These are phyloP conservation scores for Geotrypetes seraphini DNA, from an alignment of 2,797 vertebrate species.

Conservation along the genomic window DNA sequence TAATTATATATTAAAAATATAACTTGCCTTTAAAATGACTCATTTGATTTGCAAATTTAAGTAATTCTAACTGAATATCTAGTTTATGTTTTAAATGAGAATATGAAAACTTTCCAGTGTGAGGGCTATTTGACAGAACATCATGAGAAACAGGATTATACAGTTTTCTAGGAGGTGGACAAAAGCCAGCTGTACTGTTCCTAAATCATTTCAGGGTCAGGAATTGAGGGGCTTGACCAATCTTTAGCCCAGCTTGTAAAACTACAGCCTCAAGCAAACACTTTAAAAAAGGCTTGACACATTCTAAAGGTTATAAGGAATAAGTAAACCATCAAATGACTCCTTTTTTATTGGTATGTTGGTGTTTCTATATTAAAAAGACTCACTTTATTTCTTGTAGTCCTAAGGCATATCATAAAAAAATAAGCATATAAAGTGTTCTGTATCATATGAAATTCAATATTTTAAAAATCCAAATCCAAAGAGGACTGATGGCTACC, in stretches of 20 bases:
- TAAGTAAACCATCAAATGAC: conserved; percentile 80
- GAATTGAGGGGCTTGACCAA: conserved; percentile 63
- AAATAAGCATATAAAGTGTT: conserved; percentile 62
- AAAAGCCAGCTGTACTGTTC: conserved; percentile 50
- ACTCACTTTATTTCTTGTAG: conserved; percentile 70
- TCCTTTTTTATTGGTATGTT: conserved; percentile 85
- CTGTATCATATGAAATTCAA: no score
- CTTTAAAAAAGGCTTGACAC: conserved; percentile 68
- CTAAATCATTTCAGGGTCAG: conserved; percentile 71
- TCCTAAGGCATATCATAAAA: conserved; percentile 79
- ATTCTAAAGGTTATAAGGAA: conserved; percentile 81
- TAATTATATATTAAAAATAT: no score
- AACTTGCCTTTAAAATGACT: no score
- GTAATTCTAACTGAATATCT: no score
- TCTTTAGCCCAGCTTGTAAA: conserved; percentile 70
- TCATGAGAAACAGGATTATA: conserved; percentile 35
- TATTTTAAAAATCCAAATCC: no score
- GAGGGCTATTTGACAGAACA: conserved; percentile 30
- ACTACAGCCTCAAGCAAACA: conserved; percentile 76
- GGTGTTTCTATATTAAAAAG: conserved; percentile 67
- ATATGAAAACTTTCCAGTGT: conserved; percentile 15
- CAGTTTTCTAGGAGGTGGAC: conserved; percentile 52
- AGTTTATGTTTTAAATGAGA: conserved; percentile 9
- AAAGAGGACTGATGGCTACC: no score
- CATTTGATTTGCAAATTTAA: no score